These are phyloP conservation scores for Atethmia centrago DNA, from an alignment of 2,888 invertebrate genomes.

Conservation along the genomic window DNA sequence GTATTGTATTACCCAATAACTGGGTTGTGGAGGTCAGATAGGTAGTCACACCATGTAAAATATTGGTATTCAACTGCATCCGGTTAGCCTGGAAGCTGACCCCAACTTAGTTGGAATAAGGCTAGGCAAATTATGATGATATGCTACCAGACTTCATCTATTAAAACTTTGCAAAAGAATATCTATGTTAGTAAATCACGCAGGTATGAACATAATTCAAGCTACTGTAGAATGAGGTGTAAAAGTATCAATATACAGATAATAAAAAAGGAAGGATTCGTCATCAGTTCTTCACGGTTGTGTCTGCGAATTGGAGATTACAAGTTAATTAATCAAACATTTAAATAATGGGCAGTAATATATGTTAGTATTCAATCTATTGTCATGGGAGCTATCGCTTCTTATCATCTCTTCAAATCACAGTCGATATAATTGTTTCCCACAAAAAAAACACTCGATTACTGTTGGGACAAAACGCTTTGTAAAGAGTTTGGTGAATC, in stretches of 20 bases:
- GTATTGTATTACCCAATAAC: too few relatives aligned
- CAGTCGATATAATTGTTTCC: constrained; percentile 35
- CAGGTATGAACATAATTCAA: neutral
- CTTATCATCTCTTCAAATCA: constrained; percentile 29
- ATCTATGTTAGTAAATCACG: neutral
- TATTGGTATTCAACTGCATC: too few relatives aligned
- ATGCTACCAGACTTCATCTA: neutral
- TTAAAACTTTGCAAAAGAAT: neutral
- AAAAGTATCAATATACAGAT: too few relatives aligned
- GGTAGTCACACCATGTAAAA: too few relatives aligned
- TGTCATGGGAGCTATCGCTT: constrained; percentile 9
- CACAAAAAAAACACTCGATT: constrained; percentile 24
- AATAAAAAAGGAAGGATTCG: too few relatives aligned
- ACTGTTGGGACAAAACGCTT: neutral
- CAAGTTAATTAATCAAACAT: constrained; percentile 11
- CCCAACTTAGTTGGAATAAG: too few relatives aligned
- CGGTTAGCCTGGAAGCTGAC: too few relatives aligned
- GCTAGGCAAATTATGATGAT: too few relatives aligned
- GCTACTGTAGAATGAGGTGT: neutral
- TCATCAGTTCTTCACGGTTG: neutral
- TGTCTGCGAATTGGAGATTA: neutral
- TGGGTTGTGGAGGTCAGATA: too few relatives aligned
- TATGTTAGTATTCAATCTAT: constrained; percentile 15
- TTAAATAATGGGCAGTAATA: neutral
- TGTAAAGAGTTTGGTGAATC: constrained; percentile 1